Percentiles rank a stretch among this genome's conserved stretches.
Evolutionary conservation across 1,140 invertebrate species (phyloP).

Genomic region (Cataglyphis hispanica): DNA sequence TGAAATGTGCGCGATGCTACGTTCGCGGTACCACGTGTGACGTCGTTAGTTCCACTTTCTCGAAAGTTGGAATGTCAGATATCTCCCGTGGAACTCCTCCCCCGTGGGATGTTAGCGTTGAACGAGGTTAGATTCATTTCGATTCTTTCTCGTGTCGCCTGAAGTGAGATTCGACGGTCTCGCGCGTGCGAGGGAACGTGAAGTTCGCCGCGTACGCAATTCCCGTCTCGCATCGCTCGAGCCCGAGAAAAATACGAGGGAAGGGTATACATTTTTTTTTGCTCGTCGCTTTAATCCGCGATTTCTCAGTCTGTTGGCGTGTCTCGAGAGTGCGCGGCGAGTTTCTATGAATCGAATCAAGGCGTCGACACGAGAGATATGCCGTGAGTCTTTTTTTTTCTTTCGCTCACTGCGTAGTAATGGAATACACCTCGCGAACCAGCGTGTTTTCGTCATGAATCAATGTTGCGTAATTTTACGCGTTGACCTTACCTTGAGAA

Average conservation of each 20-base stretch:
- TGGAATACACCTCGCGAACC: neutral
- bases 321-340: constrained; percentile 1
- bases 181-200: neutral
- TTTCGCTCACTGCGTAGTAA: constrained; percentile 5
- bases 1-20: neutral
- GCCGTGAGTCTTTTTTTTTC: neutral
- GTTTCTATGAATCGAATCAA: constrained; percentile 11
- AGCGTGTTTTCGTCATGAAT: neutral
- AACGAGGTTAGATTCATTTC: constrained; percentile 4
- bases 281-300: neutral
- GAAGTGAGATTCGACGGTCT: no score
- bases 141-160: neutral
- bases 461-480: constrained; percentile 34
- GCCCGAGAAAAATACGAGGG: neutral
- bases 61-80: neutral
- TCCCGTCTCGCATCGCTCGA: neutral
- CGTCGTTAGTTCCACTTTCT: neutral
- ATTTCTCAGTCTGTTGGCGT: neutral
- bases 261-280: no score
- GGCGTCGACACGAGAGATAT: constrained; percentile 1
- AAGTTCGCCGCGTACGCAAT: constrained; percentile 24
- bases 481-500: no score
- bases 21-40: neutral
- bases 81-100: neutral
- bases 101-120: neutral